phyloP scores from a whole-genome alignment of 1,140 invertebrate species.

The Cephus cinctus region DNA sequence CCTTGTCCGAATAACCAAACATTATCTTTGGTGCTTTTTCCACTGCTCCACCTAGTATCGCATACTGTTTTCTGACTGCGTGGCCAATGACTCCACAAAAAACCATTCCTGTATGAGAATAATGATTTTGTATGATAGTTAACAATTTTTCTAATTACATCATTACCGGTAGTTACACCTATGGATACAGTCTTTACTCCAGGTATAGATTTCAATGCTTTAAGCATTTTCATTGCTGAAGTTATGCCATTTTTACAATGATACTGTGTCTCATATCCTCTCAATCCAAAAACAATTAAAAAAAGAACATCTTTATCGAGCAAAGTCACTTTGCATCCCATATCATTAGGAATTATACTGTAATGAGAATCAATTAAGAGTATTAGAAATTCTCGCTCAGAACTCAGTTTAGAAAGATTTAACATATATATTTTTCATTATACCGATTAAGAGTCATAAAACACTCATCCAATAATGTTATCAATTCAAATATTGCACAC shows the following conservation, averaged over 20 bases:
- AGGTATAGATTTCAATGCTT: conserved; percentile 49
- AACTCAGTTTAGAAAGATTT: too few species aligned
- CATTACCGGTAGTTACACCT: conserved; percentile 63
- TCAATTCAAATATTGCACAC: conserved; percentile 12
- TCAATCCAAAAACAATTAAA: conserved; percentile 63
- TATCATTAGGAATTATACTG: conserved; percentile 40
- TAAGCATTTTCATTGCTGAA: conserved; percentile 55
- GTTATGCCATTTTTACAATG: conserved; percentile 58
- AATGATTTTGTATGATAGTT: neutral
- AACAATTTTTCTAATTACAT: neutral
- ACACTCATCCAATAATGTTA: conserved; percentile 22
- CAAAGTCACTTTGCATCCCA: conserved; percentile 58
- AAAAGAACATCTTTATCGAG: conserved; percentile 66
- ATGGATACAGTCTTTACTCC: conserved; percentile 58
- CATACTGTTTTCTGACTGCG: conserved; percentile 64
- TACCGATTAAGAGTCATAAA: conserved; percentile 24
- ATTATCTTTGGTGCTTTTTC: conserved; percentile 51
- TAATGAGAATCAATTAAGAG: conserved; percentile 2
- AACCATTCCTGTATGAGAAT: conserved; percentile 39
- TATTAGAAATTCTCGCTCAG: too few species aligned
- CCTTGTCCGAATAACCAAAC: conserved; percentile 19
- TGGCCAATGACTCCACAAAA: conserved; percentile 73
- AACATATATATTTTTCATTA: neutral
- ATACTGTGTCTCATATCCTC: conserved; percentile 58
- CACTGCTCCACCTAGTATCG: conserved; percentile 65